A percentile compares a stretch with the other conserved stretches of the same genome.
Evolutionary conservation across 2,888 invertebrate genomes (phyloP).

Genomic region (Villa cingulata): DNA sequence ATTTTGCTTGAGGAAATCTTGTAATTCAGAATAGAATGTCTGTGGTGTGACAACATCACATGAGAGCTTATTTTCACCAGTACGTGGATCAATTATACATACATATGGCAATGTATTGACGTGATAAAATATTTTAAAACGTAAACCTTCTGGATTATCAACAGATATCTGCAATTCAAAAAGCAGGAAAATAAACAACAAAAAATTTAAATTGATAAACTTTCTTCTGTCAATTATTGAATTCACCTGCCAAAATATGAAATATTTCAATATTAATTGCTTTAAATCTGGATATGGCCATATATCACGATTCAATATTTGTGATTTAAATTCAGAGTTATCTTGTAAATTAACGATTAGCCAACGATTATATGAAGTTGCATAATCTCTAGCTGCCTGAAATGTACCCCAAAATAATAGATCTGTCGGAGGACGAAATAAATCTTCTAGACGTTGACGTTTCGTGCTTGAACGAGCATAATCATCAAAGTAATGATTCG

Average conservation of each 20-base stretch:
- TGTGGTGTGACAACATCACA: constrained; percentile 22
- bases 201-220: neutral
- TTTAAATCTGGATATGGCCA: constrained; percentile 51
- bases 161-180: constrained; percentile 20
- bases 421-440: constrained; percentile 54
- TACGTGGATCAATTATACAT: constrained; percentile 52
- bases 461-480: neutral
- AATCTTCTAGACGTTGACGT: constrained; percentile 45
- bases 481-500: neutral
- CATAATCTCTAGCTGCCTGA: constrained; percentile 41
- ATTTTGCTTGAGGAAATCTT: constrained; percentile 7
- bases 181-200: neutral
- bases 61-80: constrained; percentile 44
- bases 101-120: constrained; percentile 48
- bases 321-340: constrained; percentile 51
- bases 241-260: constrained; percentile 53
- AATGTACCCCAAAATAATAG: constrained; percentile 49
- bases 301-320: constrained; percentile 54
- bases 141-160: constrained; percentile 44
- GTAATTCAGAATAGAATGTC: constrained; percentile 19
- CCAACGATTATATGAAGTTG: constrained; percentile 47
- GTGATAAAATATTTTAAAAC: constrained; percentile 51
- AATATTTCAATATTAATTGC: constrained; percentile 46
- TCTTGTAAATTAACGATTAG: constrained; percentile 57
- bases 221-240: neutral